phyloP scores from a whole-genome alignment of 2,113 vertebrate genomes.

The Gadus macrocephalus region DNA sequence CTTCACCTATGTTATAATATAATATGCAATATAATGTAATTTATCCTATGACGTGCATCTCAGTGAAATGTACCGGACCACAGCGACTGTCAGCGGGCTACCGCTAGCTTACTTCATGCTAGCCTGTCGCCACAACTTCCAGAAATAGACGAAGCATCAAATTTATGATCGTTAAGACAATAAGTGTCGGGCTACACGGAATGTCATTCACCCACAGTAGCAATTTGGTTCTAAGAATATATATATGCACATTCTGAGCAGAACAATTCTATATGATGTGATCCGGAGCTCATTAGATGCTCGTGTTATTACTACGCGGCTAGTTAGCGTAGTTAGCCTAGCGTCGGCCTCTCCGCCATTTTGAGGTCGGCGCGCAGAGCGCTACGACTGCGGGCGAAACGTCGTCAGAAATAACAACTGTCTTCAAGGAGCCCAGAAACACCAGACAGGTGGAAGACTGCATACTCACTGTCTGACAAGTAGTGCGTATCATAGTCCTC shows the following conservation, averaged over 20 bases:
- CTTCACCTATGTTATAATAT: too few species aligned
- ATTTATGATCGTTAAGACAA: constrained; percentile 29
- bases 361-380: constrained; percentile 62
- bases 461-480: constrained; percentile 50
- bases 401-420: constrained; percentile 61
- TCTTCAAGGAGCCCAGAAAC: constrained; percentile 39
- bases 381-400: constrained; percentile 66
- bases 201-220: background rate
- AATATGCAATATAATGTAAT: too few species aligned
- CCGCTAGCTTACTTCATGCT: constrained; percentile 37
- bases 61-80: too few species aligned
- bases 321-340: constrained; percentile 46
- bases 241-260: too few species aligned
- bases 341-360: constrained; percentile 76
- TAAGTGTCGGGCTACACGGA: constrained; percentile 20
- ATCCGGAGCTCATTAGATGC: too few species aligned
- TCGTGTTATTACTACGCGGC: constrained; percentile 13
- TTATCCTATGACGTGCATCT: too few species aligned
- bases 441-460: background rate
- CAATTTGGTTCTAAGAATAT: too few species aligned
- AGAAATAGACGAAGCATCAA: constrained; percentile 52
- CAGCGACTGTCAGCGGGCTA: too few species aligned
- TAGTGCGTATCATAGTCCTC: constrained; percentile 26
- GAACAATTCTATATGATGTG: too few species aligned
- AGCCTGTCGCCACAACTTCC: constrained; percentile 48